Conservation (phyloP, 2,113 vertebrate genomes). For the Anguilla rostrata region DNA sequence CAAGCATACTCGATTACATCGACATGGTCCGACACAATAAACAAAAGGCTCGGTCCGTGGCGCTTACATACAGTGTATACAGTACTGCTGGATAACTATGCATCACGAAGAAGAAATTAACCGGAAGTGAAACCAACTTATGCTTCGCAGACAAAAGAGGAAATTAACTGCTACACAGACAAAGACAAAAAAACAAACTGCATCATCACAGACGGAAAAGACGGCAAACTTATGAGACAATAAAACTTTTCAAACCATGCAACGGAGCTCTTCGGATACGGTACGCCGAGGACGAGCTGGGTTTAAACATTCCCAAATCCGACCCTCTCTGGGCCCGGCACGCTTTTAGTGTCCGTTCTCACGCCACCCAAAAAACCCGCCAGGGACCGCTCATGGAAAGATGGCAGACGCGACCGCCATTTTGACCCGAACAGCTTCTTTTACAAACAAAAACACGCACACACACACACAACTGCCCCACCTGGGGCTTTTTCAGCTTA, state of each 20-base stretch:
- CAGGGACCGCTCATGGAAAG: background rate
- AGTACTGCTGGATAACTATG: background rate
- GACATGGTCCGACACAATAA: background rate
- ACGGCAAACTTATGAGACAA: background rate
- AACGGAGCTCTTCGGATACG: background rate
- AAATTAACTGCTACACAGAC: background rate
- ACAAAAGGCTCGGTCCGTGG: background rate
- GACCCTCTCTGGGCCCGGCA: background rate
- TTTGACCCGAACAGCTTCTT: background rate
- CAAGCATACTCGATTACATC: conserved; percentile 5
- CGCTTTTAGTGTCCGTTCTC: background rate
- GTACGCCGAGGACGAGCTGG: background rate
- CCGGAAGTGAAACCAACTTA: no score
- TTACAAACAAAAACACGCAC: no score
- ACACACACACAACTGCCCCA: background rate
- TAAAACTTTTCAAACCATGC: background rate
- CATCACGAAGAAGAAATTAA: background rate
- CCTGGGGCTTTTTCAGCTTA: background rate
- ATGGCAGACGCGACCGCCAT: background rate
- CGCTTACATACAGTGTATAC: background rate
- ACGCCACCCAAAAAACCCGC: background rate
- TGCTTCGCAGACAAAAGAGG: no score
- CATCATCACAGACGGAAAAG: background rate
- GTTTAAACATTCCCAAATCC: background rate
- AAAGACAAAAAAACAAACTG: background rate